Evolutionary conservation across 2,888 invertebrate species (phyloP).

Genomic region (Thereva nobilitata): DNA sequence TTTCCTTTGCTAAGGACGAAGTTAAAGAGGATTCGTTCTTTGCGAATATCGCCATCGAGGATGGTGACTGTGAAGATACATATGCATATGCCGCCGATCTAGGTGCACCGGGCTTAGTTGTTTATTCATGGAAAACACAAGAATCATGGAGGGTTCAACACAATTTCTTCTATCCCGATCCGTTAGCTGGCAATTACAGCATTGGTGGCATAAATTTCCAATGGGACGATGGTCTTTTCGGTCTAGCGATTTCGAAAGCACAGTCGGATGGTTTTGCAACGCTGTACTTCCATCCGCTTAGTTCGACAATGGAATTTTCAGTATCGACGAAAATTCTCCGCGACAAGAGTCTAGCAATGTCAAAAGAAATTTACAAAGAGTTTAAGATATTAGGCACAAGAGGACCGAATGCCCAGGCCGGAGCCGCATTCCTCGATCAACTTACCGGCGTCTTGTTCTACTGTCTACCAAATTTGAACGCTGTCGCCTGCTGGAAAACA

Average conservation of each 20-base stretch:
- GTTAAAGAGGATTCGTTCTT: conserved; percentile 71
- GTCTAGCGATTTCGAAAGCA: conserved; percentile 70
- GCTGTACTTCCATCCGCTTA: conserved; percentile 78
- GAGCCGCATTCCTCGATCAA: conserved; percentile 72
- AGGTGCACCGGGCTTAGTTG: conserved; percentile 70
- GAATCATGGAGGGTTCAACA: conserved; percentile 76
- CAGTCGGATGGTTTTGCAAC: conserved; percentile 69
- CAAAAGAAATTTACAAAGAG: conserved; percentile 63
- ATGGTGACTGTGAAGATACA: conserved; percentile 71
- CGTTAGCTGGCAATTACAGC: conserved; percentile 72
- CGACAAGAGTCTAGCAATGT: conserved; percentile 62
- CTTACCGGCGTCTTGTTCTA: conserved; percentile 75
- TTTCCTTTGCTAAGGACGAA: conserved; percentile 67
- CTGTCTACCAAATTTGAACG: conserved; percentile 73
- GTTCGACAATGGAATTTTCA: conserved; percentile 75
- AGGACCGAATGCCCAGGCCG: conserved; percentile 74
- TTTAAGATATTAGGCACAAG: conserved; percentile 71
- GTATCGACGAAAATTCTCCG: conserved; percentile 72
- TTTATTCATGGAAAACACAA: conserved; percentile 74
- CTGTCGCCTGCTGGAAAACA: conserved; percentile 78
- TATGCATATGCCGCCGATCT: conserved; percentile 75
- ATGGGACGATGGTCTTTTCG: conserved; percentile 80
- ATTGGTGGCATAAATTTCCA: conserved; percentile 71
- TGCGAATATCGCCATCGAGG: conserved; percentile 78
- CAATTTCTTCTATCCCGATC: conserved; percentile 72